Base-by-base conservation (phyloP, 2,113 vertebrate genomes). In the Choloepus hoffmanni region DNA sequence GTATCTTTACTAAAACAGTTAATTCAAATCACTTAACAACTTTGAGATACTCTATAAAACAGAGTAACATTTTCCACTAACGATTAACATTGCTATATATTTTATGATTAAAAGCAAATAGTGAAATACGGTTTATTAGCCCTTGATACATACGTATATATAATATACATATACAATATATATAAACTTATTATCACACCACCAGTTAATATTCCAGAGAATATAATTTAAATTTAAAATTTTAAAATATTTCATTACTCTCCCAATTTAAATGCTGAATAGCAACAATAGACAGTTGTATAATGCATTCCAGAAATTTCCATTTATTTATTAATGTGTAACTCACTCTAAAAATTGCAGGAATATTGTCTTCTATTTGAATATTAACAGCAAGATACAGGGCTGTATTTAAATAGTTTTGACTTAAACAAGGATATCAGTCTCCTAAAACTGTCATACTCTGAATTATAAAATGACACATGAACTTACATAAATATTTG, bases 161-260 rank as follows among this genome's bases (percentile, higher is more conserved):
- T 33, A 50, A 26, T 33, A 50, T 26, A 58, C 4, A 15, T 12
- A 36, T 1, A 21, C 24, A 45, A 45, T 45, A 62, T 26, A 65
- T 5, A 19, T 12, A 36, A 10, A 55, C 18, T 85, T 79, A 13
- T 48, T 53, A 48, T 70, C 50, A 83, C 14, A 68, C 5, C n/a
- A 26, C 8, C 43, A 7, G 5, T 18, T 82, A 45, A 5, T 85
- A n/a, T 65, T 78, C 5, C 15, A 48, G 33, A 60, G 13, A 82
- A n/a, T 74, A 77, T 65, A 4, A 81, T 79, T 70, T 94, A n/a
- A 94, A 94, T 50, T 94, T 73, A 77, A 92, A 93, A 76, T 65
- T 95, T 92, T 48, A 33, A 94, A 77, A 13, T 14, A 5, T 63
- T 50, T 43, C 14, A 36, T 48, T 62, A 77, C 3, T 84, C 26